Conservation (phyloP, 2,113 vertebrate genomes). For the Gracilinanus agilis region DNA sequence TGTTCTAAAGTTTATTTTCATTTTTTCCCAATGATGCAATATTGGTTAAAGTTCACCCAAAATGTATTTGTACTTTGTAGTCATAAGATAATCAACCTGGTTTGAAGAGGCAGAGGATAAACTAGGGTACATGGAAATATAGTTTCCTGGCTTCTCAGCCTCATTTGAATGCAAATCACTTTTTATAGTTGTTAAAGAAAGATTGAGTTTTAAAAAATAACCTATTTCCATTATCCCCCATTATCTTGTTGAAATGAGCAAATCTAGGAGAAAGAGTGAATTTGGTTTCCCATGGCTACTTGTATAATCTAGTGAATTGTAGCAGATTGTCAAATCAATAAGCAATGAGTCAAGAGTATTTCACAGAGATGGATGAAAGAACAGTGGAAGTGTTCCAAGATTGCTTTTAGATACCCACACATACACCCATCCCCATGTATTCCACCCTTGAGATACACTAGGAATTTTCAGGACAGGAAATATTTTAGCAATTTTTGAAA, state of each 20-base stretch:
- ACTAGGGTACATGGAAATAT: fast-evolving
- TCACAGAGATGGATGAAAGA: not conserved
- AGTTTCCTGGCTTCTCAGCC: not conserved
- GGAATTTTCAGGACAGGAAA: not conserved
- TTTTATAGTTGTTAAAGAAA: not conserved
- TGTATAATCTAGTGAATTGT: not conserved
- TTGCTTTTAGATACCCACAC: not conserved
- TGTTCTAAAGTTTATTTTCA: not conserved
- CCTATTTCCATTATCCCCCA: not conserved
- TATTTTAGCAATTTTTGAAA: not conserved
- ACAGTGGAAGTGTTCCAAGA: not conserved
- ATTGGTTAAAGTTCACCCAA: not conserved
- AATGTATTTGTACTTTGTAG: fast-evolving
- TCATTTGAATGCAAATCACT: not conserved
- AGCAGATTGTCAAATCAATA: not conserved
- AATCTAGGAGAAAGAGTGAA: not conserved
- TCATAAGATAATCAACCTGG: not conserved
- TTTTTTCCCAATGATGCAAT: not conserved
- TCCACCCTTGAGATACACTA: not conserved
- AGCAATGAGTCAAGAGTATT: not conserved
- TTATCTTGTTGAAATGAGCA: not conserved
- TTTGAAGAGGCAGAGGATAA: not conserved
- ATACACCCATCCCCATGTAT: not conserved
- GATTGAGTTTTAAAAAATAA: not conserved
- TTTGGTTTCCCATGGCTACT: not conserved